These are phyloP conservation scores for Acleris holmiana DNA, from an alignment of 2,888 invertebrate species.

Conservation along the genomic window DNA sequence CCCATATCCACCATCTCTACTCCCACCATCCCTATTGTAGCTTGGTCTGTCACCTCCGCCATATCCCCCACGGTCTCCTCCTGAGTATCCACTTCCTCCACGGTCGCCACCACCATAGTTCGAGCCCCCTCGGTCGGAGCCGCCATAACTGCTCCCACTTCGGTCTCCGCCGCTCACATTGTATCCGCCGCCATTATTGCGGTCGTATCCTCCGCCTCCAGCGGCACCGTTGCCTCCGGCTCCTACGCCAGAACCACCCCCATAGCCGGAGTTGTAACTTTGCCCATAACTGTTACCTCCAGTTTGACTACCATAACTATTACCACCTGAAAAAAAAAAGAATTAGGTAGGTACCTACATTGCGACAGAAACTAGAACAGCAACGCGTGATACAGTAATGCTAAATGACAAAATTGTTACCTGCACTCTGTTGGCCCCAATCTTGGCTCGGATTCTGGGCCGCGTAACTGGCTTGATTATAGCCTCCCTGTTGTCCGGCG, in stretches of 20 bases:
- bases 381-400: slow-evolving; percentile 9
- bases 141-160: slow-evolving; percentile 43
- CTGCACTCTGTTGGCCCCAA: slow-evolving; percentile 68
- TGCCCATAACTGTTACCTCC: slow-evolving; percentile 68
- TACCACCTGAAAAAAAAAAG: slow-evolving; percentile 51
- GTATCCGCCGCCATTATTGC: slow-evolving; percentile 50
- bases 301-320: slow-evolving; percentile 61
- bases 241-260: slow-evolving; percentile 53
- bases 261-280: slow-evolving; percentile 63
- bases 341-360: too few species aligned
- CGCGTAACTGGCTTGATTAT: slow-evolving; percentile 64
- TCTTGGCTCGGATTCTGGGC: slow-evolving; percentile 62
- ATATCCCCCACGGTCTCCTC: slow-evolving; percentile 75
- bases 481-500: slow-evolving; percentile 61
- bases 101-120: slow-evolving; percentile 55
- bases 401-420: slow-evolving; percentile 47
- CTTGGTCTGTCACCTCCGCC: slow-evolving; percentile 77
- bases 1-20: slow-evolving; percentile 85
- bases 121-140: slow-evolving; percentile 60
- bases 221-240: slow-evolving; percentile 51
- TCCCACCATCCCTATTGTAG: slow-evolving; percentile 85
- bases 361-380: background rate
- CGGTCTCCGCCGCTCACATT: slow-evolving; percentile 52
- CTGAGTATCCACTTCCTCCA: slow-evolving; percentile 66
- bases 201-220: slow-evolving; percentile 56